Conservation (phyloP, 2,888 invertebrate species). For the Ormyrus nitidulus region DNA sequence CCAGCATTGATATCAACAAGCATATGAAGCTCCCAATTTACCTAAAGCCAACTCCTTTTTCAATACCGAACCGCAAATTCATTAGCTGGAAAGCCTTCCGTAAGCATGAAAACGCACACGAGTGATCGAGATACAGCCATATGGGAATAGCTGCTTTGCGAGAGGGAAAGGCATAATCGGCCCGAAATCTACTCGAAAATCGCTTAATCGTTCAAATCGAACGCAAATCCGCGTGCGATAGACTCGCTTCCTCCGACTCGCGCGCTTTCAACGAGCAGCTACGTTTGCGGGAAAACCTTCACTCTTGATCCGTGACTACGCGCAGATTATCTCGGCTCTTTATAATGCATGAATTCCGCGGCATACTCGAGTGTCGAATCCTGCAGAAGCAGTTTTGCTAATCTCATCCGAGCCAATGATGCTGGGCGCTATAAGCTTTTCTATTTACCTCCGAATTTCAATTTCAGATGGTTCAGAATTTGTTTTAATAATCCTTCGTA, state of each 20-base stretch:
- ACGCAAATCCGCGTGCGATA: conserved; percentile 44
- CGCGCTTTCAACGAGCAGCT: background rate
- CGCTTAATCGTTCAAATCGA: conserved; percentile 53
- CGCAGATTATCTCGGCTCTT: conserved; percentile 1
- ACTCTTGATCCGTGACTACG: background rate
- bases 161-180: conserved; percentile 3
- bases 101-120: conserved; percentile 15
- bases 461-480: background rate
- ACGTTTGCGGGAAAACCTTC: background rate
- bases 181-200: conserved; percentile 19
- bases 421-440: no score
- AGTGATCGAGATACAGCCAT: background rate
- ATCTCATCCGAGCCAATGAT: background rate
- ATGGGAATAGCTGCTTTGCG: background rate
- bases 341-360: conserved; percentile 32
- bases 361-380: background rate
- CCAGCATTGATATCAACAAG: no score
- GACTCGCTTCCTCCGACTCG: background rate
- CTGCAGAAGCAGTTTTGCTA: background rate
- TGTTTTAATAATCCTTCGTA: background rate
- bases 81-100: conserved; percentile 33
- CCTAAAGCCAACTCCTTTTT: background rate
- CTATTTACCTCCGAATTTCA: no score
- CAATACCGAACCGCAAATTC: conserved; percentile 31
- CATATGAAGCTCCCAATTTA: no score